Evolutionary conservation across 1,140 invertebrate genomes (phyloP), one percentile per base, ranked within the genome.

Genomic region (Camponotus vicinus): DNA sequence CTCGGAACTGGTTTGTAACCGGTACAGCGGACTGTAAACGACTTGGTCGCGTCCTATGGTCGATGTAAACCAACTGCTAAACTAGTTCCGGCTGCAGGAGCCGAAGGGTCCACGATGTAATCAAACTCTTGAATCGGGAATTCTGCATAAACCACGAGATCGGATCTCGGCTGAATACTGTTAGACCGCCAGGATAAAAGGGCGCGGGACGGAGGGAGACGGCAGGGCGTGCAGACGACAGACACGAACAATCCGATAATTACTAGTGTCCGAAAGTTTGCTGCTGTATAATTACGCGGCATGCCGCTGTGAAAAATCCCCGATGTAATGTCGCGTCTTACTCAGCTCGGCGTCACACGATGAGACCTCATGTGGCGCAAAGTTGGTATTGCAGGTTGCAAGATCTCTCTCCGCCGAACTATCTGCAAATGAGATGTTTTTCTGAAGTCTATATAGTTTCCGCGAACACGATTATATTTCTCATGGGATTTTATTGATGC

Each of bases 41-140:
- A 70, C 45, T 34, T 69, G 27, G 27, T 52, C 57, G 66, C 59
- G 57, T 86, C 66, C 71, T 27, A 66, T 59, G 45, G 13, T 34
- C 21, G 37, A n/a, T 85, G 67, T 63, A 85, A 89, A 88, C 86
- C 82, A 90, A 89, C 89, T 64, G 64, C 49, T 77, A 85, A 90
- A 90, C 89, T 90, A 90, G 83, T 90, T 85, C 85, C 86, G 64
- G 57, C 40, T 13, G 45, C 45, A 57, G 80, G 34, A 71, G 67
- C 55, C 61, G 49, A 79, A 75, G 55, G 85, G 85, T 77, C 63
- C 70, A 5, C 64, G 75, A 55, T 90, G 88, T 90, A 90, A 90
- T 90, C 86, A 90, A 90, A 90, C 88, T 90, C 89, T 82, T 78
- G 57, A 71, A 66, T 84, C 76, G 59, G 55, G 40, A 89, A 84